These are phyloP conservation scores for Distichodus sexfasciatus DNA, from an alignment of 2,797 vertebrate genomes.

Conservation along the genomic window DNA sequence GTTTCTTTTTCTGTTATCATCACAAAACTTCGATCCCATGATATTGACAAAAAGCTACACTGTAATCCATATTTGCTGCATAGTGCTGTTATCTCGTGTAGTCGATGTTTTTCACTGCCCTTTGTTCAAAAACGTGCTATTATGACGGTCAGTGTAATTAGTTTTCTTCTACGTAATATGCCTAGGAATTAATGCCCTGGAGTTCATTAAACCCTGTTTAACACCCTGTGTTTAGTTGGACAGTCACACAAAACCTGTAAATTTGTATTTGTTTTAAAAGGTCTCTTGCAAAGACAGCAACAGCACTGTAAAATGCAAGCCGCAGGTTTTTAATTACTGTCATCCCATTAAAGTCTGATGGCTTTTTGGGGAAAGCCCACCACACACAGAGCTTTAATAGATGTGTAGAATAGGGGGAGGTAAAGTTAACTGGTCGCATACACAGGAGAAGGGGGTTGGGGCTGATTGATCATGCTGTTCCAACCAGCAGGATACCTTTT, in stretches of 20 bases:
- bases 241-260: neutral
- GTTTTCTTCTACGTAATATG: too few species aligned
- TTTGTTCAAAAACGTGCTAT: too few species aligned
- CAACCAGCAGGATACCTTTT: conserved; percentile 45
- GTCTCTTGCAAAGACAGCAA: conserved; percentile 12
- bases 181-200: too few species aligned
- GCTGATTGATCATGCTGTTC: conserved; percentile 49
- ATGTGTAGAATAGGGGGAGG: conserved; percentile 21
- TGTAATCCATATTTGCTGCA: too few species aligned
- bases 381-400: conserved; percentile 47
- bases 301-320: conserved; percentile 34
- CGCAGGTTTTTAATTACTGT: conserved; percentile 39
- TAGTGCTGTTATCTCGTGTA: too few species aligned
- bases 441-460: conserved; percentile 36
- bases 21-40: too few species aligned
- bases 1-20: too few species aligned
- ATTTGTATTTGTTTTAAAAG: neutral
- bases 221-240: too few species aligned
- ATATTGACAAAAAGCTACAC: too few species aligned
- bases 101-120: too few species aligned
- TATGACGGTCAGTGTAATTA: too few species aligned
- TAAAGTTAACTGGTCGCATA: conserved; percentile 43
- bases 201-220: conserved; percentile 23
- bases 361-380: conserved; percentile 19
- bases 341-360: conserved; percentile 35